A percentile compares a stretch with the other conserved stretches of the same genome.
These are phyloP conservation scores for Drosophila pseudotalamancana DNA, from an alignment of 2,888 invertebrate genomes.

Conservation along the genomic window DNA sequence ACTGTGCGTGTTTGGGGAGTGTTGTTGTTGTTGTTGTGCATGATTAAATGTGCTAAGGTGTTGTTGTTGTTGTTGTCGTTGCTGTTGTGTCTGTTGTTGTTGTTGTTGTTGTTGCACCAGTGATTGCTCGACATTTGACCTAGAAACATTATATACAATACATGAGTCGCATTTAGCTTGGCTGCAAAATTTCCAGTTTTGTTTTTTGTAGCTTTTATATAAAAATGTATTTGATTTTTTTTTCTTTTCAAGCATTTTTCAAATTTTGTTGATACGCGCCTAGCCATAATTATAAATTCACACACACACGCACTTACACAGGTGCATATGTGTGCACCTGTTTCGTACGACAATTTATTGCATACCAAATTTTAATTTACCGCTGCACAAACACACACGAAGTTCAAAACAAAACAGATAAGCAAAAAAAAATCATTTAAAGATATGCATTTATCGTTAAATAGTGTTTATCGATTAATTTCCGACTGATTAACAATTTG, in stretches of 20 bases:
- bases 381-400: too few species aligned
- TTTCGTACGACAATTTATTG: too few species aligned
- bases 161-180: slow-evolving; percentile 71
- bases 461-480: too few species aligned
- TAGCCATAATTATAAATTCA: slow-evolving; percentile 5
- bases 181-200: slow-evolving; percentile 57
- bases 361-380: too few species aligned
- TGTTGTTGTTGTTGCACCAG: slow-evolving; percentile 82
- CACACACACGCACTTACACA: slow-evolving; percentile 3
- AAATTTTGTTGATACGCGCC: slow-evolving; percentile 57
- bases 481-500: too few species aligned
- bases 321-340: not conserved
- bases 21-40: slow-evolving; percentile 40
- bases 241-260: slow-evolving; percentile 51
- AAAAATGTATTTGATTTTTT: slow-evolving; percentile 5
- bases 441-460: too few species aligned
- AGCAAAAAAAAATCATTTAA: too few species aligned
- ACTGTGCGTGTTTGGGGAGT: slow-evolving; percentile 58
- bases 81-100: slow-evolving; percentile 57
- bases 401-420: too few species aligned
- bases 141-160: slow-evolving; percentile 85
- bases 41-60: slow-evolving; percentile 62
- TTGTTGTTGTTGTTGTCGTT: slow-evolving; percentile 67
- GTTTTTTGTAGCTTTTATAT: not conserved
- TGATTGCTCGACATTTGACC: slow-evolving; percentile 84